These are phyloP conservation scores for Diglossa cyanea DNA, from an alignment of 2,797 vertebrate species.

Conservation along the genomic window DNA sequence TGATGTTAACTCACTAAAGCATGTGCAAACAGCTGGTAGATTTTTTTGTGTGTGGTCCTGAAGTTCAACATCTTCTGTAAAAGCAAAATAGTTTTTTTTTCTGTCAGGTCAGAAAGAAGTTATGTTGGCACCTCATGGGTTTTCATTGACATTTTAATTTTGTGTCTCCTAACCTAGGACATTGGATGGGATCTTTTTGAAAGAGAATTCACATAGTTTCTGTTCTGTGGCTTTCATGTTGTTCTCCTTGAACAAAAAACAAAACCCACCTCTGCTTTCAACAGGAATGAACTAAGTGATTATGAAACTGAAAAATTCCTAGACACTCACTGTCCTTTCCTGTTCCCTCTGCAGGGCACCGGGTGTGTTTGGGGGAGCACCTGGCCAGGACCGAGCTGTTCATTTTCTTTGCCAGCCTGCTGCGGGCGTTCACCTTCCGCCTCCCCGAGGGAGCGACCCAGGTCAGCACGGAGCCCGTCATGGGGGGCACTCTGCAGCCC, in stretches of 20 bases:
- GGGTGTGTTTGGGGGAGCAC: slow-evolving; percentile 61
- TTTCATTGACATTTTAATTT: background rate
- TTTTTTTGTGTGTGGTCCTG: background rate
- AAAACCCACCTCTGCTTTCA: background rate
- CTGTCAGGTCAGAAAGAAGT: background rate
- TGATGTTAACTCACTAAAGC: background rate
- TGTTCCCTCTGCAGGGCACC: slow-evolving; percentile 47
- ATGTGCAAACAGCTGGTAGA: background rate
- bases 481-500: background rate
- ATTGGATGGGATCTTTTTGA: background rate
- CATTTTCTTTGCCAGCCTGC: slow-evolving; percentile 59
- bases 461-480: background rate
- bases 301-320: background rate
- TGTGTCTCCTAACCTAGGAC: background rate
- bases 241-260: background rate
- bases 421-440: slow-evolving; percentile 46
- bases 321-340: background rate
- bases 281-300: background rate
- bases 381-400: slow-evolving; percentile 56
- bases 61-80: background rate
- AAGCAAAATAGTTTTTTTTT: background rate
- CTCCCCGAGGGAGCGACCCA: background rate
- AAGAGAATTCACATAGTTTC: background rate
- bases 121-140: background rate
- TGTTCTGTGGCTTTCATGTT: background rate